Conservation (phyloP, 2,888 invertebrate genomes). For the Clitarchus hookeri region DNA sequence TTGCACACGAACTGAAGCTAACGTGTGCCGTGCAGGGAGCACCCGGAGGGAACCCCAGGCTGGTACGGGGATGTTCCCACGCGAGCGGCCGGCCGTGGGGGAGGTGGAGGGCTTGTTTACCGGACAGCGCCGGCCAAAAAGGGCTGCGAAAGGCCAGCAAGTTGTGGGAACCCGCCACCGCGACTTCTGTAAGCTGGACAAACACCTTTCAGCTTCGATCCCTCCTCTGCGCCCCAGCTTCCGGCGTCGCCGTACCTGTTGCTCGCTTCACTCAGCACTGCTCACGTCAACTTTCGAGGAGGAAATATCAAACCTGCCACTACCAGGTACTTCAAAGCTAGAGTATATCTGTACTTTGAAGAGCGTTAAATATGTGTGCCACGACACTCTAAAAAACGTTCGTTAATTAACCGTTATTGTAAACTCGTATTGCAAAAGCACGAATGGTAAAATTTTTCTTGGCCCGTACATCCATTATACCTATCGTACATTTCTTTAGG, state of each 20-base stretch:
- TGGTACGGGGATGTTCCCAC: neutral
- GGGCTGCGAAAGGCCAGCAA: neutral
- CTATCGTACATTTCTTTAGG: no score
- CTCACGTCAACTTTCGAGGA: no score
- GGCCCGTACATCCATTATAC: no score
- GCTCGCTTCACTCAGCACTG: neutral
- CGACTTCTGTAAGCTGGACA: conserved; percentile 10
- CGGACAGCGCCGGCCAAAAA: neutral
- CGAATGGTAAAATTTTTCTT: no score
- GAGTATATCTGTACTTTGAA: no score
- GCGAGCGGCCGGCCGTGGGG: neutral
- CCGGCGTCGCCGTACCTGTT: neutral
- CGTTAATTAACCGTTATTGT: no score
- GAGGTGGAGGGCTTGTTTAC: neutral
- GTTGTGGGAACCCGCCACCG: neutral
- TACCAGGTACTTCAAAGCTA: no score
- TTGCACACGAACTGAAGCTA: no score
- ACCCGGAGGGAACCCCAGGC: neutral
- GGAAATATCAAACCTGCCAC: no score
- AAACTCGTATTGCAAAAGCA: no score
- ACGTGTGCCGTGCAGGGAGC: neutral
- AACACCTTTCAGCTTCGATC: neutral
- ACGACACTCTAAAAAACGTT: no score
- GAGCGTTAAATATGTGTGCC: no score
- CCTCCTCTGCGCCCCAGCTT: neutral